Percentiles rank a stretch among this genome's conserved stretches.
These are phyloP conservation scores for Bufo bufo DNA, from an alignment of 2,113 vertebrate species.

Conservation along the genomic window DNA sequence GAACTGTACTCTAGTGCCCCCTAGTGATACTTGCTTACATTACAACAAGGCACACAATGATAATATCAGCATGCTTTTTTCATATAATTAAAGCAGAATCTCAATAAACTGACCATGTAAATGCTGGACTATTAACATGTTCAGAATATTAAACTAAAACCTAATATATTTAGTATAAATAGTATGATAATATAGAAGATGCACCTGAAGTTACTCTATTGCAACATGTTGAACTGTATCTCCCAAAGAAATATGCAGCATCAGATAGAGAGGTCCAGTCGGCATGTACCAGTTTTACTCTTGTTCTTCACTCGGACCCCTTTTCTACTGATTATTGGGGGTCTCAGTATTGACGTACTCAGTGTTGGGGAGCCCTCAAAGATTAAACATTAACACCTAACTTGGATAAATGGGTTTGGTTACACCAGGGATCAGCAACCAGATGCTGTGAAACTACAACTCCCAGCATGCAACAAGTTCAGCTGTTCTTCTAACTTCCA, in stretches of 20 bases:
- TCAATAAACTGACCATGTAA: background rate
- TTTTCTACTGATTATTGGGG: background rate
- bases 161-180: background rate
- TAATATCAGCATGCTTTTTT: background rate
- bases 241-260: no score
- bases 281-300: no score
- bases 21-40: background rate
- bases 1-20: slow-evolving; percentile 20
- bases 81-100: background rate
- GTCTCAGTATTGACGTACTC: background rate
- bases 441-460: no score
- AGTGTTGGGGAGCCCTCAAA: no score
- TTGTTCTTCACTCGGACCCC: no score
- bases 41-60: background rate
- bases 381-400: background rate
- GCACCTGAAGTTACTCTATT: background rate
- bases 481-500: no score
- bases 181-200: background rate
- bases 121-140: background rate
- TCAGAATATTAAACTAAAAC: background rate
- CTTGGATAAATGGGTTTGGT: no score
- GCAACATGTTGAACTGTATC: background rate
- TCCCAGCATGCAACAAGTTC: no score
- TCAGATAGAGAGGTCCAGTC: no score
- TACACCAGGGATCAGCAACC: no score